Evolutionary conservation across 2,113 vertebrate genomes (phyloP).

Genomic region (Mystacornis crossleyi): DNA sequence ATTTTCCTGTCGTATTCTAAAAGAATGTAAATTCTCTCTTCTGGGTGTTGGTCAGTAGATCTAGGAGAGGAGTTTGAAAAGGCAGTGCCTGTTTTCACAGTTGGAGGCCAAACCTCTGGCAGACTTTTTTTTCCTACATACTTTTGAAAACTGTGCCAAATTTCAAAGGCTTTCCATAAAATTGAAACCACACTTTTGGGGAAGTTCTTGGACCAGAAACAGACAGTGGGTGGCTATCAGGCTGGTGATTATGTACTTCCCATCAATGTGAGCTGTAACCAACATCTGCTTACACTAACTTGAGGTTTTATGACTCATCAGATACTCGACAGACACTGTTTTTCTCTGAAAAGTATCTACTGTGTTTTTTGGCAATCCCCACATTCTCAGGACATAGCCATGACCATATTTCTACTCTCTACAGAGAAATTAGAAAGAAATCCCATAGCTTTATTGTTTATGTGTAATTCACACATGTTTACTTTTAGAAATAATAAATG

Average conservation of each 20-base stretch:
- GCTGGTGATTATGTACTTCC: slow-evolving; percentile 59
- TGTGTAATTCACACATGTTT: background rate
- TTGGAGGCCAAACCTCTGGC: slow-evolving; percentile 68
- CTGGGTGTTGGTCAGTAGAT: slow-evolving; percentile 69
- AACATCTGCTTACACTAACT: slow-evolving; percentile 74
- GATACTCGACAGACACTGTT: slow-evolving; percentile 42
- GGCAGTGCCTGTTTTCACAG: slow-evolving; percentile 71
- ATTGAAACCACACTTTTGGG: slow-evolving; percentile 81
- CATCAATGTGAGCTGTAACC: slow-evolving; percentile 56
- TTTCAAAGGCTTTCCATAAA: slow-evolving; percentile 78
- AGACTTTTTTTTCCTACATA: slow-evolving; percentile 57
- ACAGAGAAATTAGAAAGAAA: background rate
- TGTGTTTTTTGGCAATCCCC: slow-evolving; percentile 22
- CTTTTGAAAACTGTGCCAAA: slow-evolving; percentile 73
- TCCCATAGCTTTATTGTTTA: background rate
- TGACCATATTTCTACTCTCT: background rate
- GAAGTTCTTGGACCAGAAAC: slow-evolving; percentile 71
- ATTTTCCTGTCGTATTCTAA: slow-evolving; percentile 69
- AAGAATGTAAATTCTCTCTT: slow-evolving; percentile 67
- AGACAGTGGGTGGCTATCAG: slow-evolving; percentile 68
- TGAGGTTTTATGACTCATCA: slow-evolving; percentile 60
- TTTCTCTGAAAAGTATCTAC: slow-evolving; percentile 43
- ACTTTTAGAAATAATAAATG: slow-evolving; percentile 39
- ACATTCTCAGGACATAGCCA: background rate
- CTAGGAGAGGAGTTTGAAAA: slow-evolving; percentile 68